These are phyloP conservation scores for Tapirus terrestris DNA, from an alignment of 2,113 vertebrate species.

Conservation along the genomic window DNA sequence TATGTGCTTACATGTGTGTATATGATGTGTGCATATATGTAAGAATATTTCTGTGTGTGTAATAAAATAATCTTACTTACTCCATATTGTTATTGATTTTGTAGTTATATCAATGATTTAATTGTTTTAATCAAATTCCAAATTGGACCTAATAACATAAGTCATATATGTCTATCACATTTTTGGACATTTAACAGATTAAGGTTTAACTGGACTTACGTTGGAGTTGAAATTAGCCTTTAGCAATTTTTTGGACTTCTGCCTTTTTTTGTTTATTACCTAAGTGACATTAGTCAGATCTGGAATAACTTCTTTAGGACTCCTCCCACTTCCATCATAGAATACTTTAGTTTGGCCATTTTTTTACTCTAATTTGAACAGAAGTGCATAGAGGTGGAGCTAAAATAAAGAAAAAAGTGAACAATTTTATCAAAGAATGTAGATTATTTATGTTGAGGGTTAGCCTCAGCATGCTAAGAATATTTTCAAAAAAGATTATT, in stretches of 20 bases:
- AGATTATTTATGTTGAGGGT: slow-evolving; percentile 1
- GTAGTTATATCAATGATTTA: not conserved
- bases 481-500: slow-evolving; percentile 16
- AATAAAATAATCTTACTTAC: slow-evolving; percentile 28
- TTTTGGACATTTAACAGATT: not conserved
- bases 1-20: not conserved
- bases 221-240: not conserved
- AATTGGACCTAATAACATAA: not conserved
- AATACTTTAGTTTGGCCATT: not conserved
- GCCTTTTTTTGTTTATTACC: not conserved
- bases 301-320: not conserved
- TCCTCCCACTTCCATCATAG: not conserved
- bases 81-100: not conserved
- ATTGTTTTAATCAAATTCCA: slow-evolving; percentile 37
- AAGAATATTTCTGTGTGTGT: not conserved
- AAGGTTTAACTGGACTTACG: not conserved
- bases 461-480: not conserved
- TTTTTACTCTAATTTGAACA: not conserved
- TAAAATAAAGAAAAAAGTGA: slow-evolving; percentile 37
- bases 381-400: not conserved
- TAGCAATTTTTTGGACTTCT: not conserved
- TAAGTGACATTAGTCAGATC: not conserved
- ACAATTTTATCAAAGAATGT: not conserved
- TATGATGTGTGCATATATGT: not conserved
- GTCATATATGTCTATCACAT: not conserved